Evolutionary conservation across 35 echinoderm and acorn worm species (phyloP), one percentile per base, ranked within the genome.

Genomic region (Apostichopus californicus): DNA sequence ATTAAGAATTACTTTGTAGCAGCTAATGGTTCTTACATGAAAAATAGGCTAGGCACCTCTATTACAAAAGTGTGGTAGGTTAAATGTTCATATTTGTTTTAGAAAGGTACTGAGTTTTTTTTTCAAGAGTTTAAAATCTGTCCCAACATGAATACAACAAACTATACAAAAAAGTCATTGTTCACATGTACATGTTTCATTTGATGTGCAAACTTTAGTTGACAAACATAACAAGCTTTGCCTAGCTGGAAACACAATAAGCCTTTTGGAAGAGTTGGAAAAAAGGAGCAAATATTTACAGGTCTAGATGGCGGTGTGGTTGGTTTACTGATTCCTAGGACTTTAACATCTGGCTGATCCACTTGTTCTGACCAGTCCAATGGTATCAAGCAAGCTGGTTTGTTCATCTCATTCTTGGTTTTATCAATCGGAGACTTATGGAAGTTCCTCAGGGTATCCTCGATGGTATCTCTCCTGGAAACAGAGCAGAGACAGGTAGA

Each of bases 301-400:
- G 17, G 22, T 92, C 88, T 95, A 63, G 92, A 59, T 73, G 92
- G 72, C 2, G 63, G 93, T 78, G 79, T 71, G 3, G 8, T 18
- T 53, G 79, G 90, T 73, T 94, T 91, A 13, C 53, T 87, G 9
- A 82, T 52, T 28, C 87, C 92, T 25, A 99, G 20, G 10, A 99
- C 92, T 78, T 95, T 99, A 6, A 93, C 92, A 54, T 96, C 90
- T 65, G 97, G 92, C 56, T 90, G 46, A 52, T 57, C 78, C 11
- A 99, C 70, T 63, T 99, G 97, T 13, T 99, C 97, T 56, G 94
- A 87, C 97, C 97, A 99, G 28, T 91, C 93, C 2, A 99, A 85
- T 11, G 97, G 97, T n/a, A 99, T 91, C 6, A 94, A 26, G 12
- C 77, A 55, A n/a, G 78, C 68, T 18, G 78, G 9, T 9, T 79